Percentiles rank a stretch among this genome's conserved stretches.
phyloP scores from a whole-genome alignment of 2,888 invertebrate species.

The Amiota communis region DNA sequence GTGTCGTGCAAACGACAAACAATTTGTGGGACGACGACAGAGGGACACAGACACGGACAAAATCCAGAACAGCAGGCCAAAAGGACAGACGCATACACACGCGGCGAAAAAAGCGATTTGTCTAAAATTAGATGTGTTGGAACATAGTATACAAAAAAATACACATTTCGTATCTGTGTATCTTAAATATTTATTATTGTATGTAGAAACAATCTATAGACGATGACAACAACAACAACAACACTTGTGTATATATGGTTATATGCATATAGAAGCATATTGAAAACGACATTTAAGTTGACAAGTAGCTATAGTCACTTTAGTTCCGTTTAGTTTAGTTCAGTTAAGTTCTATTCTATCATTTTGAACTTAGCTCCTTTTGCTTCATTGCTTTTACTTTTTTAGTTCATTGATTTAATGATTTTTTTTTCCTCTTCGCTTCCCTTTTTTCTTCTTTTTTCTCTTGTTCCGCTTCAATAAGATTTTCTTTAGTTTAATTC shows the following conservation, averaged over 20 bases:
- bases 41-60: too few relatives aligned
- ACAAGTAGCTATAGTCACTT: too few relatives aligned
- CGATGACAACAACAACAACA: neutral
- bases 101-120: constrained; percentile 8
- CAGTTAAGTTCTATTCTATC: too few relatives aligned
- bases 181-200: constrained; percentile 1
- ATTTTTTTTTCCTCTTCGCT: too few relatives aligned
- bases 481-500: neutral
- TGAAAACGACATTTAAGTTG: too few relatives aligned
- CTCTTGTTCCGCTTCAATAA: neutral
- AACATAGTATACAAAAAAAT: neutral
- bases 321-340: too few relatives aligned
- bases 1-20: neutral
- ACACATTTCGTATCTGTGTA: neutral
- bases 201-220: neutral
- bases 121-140: constrained; percentile 13
- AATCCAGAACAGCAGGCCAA: too few relatives aligned
- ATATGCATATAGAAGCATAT: neutral
- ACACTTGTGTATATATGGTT: neutral
- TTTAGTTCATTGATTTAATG: too few relatives aligned
- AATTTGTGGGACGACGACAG: too few relatives aligned
- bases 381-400: too few relatives aligned
- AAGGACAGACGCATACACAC: neutral
- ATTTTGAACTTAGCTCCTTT: too few relatives aligned
- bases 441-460: too few relatives aligned